Evolutionary conservation across 1,140 invertebrate genomes (phyloP), one percentile per base, ranked within the genome.

Genomic region (Probaryconus sp.): DNA sequence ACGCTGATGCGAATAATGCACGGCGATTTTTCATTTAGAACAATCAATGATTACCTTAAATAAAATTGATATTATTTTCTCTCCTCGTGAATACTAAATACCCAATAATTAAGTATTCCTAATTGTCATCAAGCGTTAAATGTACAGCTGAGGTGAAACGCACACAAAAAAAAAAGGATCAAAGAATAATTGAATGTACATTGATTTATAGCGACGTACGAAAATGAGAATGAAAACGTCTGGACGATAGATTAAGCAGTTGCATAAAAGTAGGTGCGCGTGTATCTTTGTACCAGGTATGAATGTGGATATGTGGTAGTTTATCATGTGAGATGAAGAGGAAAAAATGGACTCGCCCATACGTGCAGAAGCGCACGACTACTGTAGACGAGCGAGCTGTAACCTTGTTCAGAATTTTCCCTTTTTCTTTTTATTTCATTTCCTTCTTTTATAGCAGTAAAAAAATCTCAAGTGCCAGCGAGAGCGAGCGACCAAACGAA

Each of bases 381-480:
- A 13, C 6, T 53, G 56, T 53, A 63, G 50, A 75, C 56, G 71
- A 61, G 50, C 38, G 20, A 63, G 65, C 70, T 38, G 74, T 63
- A 67, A 76, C 67, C 70, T 50, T 58, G 76, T 64, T 69, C 64
- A 69, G 65, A 73, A 69, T 70, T 76, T 77, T 55, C 68, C 20
- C 50, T 78, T 63, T 64, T 74, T 70, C 55, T 45, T 74, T 70
- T 67, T 69, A 78, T 78, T 78, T 71, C 63, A 71, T 71, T 74
- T 75, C 67, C 76, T 73, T 64, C 63, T 73, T 69, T 73, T 72
- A 61, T 72, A 74, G 76, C 61, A 45, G 65, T 70, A 61, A 77
- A 71, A 55, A 73, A 77, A 77, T 69, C 61, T 73, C 70, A 70
- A 77, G 75, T 63, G 47, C 47, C 55, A 20, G 75, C 65, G 75